Evolutionary conservation across 2,797 vertebrate species (phyloP).

Genomic region (Microctenopoma lineatum): DNA sequence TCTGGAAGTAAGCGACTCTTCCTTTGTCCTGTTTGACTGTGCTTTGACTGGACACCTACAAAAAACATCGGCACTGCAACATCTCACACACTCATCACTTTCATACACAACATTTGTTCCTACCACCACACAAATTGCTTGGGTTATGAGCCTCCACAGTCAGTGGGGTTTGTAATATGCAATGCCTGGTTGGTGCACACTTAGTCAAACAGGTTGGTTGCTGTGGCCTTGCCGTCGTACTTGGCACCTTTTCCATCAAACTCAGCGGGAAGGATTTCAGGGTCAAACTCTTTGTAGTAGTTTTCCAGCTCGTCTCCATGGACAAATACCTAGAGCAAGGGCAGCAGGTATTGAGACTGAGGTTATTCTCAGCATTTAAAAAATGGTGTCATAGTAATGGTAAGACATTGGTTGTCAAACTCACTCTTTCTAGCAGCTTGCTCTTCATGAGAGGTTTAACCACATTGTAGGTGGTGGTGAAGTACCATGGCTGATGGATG

Average conservation of each 20-base stretch:
- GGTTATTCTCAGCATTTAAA: not conserved
- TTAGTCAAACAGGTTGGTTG: conserved; percentile 90
- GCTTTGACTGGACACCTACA: conserved; percentile 34
- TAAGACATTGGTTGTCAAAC: conserved; percentile 38
- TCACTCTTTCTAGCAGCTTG: conserved; percentile 96
- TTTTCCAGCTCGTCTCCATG: conserved; percentile 93
- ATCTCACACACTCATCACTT: conserved; percentile 10
- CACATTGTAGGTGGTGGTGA: conserved; percentile 98
- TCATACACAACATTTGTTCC: conserved; percentile 22
- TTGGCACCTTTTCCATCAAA: conserved; percentile 92
- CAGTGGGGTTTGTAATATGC: conserved; percentile 20
- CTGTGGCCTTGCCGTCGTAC: conserved; percentile 90
- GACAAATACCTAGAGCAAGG: conserved; percentile 89
- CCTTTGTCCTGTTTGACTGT: conserved; percentile 24
- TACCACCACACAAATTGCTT: conserved; percentile 53
- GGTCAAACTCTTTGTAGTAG: conserved; percentile 95
- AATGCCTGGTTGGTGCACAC: conserved; percentile 27
- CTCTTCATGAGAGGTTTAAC: conserved; percentile 97
- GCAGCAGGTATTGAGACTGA: not conserved
- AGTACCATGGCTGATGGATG: conserved; percentile 99
- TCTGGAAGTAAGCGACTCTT: too few relatives aligned
- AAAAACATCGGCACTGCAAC: conserved; percentile 9
- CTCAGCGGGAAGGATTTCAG: conserved; percentile 92
- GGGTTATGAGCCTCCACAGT: conserved; percentile 40
- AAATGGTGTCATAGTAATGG: too few relatives aligned